Conservation (phyloP, 2,797 vertebrate species). For the Gadopsis marmoratus region DNA sequence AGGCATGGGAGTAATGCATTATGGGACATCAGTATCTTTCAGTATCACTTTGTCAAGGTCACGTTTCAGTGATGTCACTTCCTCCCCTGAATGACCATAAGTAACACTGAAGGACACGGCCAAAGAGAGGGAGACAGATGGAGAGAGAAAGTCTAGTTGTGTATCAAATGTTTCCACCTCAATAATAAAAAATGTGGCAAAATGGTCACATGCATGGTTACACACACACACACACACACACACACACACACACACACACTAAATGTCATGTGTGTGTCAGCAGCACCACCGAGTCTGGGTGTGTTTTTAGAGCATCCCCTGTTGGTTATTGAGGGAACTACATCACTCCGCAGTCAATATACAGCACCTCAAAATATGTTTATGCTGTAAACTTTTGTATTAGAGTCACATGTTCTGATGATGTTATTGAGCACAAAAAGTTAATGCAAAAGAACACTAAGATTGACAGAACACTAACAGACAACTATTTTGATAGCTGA, state of each 20-base stretch:
- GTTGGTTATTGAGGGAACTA: slow-evolving; percentile 31
- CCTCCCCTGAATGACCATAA: slow-evolving; percentile 50
- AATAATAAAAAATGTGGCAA: slow-evolving; percentile 29
- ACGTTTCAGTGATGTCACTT: slow-evolving; percentile 51
- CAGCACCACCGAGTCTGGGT: slow-evolving; percentile 3
- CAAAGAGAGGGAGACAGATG: slow-evolving; percentile 15
- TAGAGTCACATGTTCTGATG: too few species aligned
- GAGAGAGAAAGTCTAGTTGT: slow-evolving; percentile 13
- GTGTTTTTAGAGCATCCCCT: slow-evolving; percentile 48
- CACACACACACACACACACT: background rate
- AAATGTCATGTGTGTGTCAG: slow-evolving; percentile 1
- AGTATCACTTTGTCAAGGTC: slow-evolving; percentile 52
- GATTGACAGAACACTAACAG: background rate
- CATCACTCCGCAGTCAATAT: background rate
- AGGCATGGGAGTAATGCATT: slow-evolving; percentile 42
- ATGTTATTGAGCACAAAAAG: too few species aligned
- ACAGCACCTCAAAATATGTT: background rate
- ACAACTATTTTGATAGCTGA: background rate
- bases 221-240: background rate
- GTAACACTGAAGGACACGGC: slow-evolving; percentile 46
- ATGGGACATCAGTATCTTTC: slow-evolving; percentile 46
- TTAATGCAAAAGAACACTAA: too few species aligned
- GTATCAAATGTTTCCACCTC: slow-evolving; percentile 31
- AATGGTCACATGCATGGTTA: slow-evolving; percentile 16
- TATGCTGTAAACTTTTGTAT: too few species aligned